Evolutionary conservation across 1,140 invertebrate genomes (phyloP), one percentile per base, ranked within the genome.

Genomic region (Ladona fulva): DNA sequence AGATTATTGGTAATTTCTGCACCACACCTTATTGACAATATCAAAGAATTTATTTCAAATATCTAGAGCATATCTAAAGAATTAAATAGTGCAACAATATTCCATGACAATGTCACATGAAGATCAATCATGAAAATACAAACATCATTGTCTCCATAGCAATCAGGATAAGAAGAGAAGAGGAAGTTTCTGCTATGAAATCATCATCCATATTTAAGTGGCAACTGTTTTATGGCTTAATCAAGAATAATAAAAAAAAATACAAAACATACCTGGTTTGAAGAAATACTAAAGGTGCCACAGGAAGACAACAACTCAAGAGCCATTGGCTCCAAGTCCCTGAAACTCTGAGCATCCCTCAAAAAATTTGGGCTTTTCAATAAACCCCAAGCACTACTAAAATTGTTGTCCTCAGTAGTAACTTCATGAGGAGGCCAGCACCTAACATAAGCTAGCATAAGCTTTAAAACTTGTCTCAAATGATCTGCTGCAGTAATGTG

Each of bases 391-490:
- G 5, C 52, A 66, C n/a, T 12, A 6, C 14, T 22, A 5, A 66
- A 6, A 6, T 3, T 12, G 14, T 12, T 22, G n/a, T 22, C n/a
- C 14, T 66, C 52, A 19, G 52, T 3, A 19, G 16, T 22, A 16
- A 66, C n/a, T 66, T 66, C 52, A 12, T 87, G 85, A 81, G 88
- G 83, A 24, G 89, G 87, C 80, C 87, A 84, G 74, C 88, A 82
- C 24, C 87, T 85, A 81, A 86, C 86, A 80, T 90, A 90, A 3
- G 85, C 79, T 44, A 89, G 80, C 74, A 91, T 80, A 59, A 91
- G 81, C 80, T 89, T 86, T 74, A 91, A 81, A 73, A 90, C 84
- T 37, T 81, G 80, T 73, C 85, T 79, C 24, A 90, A 82, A 78
- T 87, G 82, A 42, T 88, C 84, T 77, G 85, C 81, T 66, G 76